Evolutionary conservation across 2,797 vertebrate genomes (phyloP).

Genomic region (Falco cherrug): DNA sequence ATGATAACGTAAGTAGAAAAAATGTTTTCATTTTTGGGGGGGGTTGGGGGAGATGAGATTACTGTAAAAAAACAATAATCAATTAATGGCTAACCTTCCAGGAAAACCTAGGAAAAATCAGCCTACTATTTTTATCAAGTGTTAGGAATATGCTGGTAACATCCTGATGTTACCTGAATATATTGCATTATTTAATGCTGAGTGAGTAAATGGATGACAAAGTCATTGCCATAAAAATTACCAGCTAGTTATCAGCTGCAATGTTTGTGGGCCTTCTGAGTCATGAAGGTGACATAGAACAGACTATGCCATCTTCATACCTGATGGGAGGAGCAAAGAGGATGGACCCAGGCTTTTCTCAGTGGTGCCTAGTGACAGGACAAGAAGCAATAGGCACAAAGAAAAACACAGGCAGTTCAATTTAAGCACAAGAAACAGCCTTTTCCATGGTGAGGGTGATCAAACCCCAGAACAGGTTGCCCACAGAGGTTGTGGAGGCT

Average conservation of each 20-base stretch:
- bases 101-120: background rate
- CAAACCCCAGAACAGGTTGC: background rate
- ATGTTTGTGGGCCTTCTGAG: background rate
- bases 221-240: background rate
- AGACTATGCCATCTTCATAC: background rate
- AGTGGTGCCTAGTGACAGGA: too few species aligned
- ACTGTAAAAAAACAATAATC: background rate
- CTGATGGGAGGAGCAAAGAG: background rate
- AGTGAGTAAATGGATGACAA: background rate
- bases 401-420: background rate
- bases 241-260: background rate
- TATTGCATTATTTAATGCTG: background rate
- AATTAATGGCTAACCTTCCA: background rate
- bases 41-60: too few species aligned
- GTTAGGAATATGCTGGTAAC: background rate
- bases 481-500: background rate
- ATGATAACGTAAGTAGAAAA: background rate
- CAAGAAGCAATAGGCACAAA: background rate
- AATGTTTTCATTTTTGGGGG: background rate
- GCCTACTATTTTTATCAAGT: background rate
- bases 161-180: background rate
- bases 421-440: background rate
- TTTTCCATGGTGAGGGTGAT: background rate
- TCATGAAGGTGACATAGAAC: background rate
- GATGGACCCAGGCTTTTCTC: background rate